Percentiles rank a stretch among this genome's conserved stretches.
Conservation (phyloP, 1,140 invertebrate genomes). For the Bombus affinis region DNA sequence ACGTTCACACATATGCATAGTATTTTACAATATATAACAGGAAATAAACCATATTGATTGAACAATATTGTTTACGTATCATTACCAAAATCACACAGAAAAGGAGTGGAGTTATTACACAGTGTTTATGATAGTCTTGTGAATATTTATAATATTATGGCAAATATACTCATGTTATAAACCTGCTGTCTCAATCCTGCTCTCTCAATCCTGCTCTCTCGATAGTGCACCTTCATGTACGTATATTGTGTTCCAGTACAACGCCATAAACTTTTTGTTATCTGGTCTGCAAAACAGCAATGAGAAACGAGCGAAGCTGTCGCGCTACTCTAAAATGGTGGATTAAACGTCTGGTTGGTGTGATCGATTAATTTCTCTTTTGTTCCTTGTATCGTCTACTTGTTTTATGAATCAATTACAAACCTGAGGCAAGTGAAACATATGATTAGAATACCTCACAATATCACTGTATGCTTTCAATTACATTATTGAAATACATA, state of each 20-base stretch:
- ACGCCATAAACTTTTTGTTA: constrained; percentile 59
- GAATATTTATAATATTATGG: too few species aligned
- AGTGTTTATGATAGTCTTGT: not conserved
- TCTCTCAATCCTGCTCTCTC: not conserved
- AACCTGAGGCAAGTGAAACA: constrained; percentile 28
- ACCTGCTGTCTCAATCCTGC: too few species aligned
- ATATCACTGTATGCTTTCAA: not conserved
- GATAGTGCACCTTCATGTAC: constrained; percentile 14
- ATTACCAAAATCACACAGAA: not conserved
- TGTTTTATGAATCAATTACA: constrained; percentile 51
- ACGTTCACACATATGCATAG: not conserved
- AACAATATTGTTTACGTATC: not conserved
- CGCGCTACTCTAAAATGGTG: constrained; percentile 55
- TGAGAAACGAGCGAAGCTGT: constrained; percentile 59
- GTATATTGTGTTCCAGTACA: constrained; percentile 33
- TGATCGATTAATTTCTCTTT: constrained; percentile 60
- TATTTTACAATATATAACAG: not conserved
- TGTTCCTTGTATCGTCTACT: constrained; percentile 48
- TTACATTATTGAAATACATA: too few species aligned
- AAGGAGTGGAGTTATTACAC: not conserved
- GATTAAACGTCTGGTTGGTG: constrained; percentile 56
- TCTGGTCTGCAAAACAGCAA: constrained; percentile 54
- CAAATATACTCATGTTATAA: too few species aligned
- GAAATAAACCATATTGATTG: not conserved
- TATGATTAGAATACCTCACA: not conserved